These are phyloP conservation scores for Pseudopleuronectes americanus DNA, from an alignment of 2,797 vertebrate species.

Conservation along the genomic window DNA sequence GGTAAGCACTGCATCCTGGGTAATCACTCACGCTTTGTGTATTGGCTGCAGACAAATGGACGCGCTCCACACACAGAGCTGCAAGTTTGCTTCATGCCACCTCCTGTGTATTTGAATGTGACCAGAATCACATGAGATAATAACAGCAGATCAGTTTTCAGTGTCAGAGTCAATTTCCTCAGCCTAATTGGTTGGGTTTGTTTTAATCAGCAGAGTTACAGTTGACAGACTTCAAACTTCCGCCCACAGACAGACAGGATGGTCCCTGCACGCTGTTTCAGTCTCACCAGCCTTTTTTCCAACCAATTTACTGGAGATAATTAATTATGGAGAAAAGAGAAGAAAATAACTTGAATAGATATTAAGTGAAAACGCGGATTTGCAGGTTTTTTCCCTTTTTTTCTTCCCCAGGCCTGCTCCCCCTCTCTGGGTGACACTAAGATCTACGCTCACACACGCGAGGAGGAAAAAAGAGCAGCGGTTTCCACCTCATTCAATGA, in stretches of 20 bases:
- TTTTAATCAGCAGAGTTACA: constrained; percentile 46
- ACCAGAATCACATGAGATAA: background rate
- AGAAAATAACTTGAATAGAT: constrained; percentile 19
- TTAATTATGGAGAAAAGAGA: constrained; percentile 41
- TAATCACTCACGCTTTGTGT: constrained; percentile 6
- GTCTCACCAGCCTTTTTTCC: constrained; percentile 11
- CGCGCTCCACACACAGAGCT: background rate
- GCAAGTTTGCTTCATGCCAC: background rate
- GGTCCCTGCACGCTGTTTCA: constrained; percentile 21
- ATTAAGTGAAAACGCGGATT: background rate
- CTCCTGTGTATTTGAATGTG: background rate
- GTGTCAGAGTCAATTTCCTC: constrained; percentile 2
- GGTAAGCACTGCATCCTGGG: constrained; percentile 21
- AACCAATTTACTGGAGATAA: constrained; percentile 54
- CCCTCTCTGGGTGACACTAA: background rate
- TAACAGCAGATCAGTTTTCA: constrained; percentile 27
- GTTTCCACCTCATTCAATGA: constrained; percentile 64
- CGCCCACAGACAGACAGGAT: constrained; percentile 15
- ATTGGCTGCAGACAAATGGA: background rate
- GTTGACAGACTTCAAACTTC: constrained; percentile 33
- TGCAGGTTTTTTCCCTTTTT: background rate
- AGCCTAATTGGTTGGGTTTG: constrained; percentile 23
- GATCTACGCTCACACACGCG: constrained; percentile 34
- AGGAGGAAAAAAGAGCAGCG: constrained; percentile 14
- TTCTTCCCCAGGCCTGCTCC: background rate